Conservation (phyloP, 2,113 vertebrate species). For the Paradisaea rubra region DNA sequence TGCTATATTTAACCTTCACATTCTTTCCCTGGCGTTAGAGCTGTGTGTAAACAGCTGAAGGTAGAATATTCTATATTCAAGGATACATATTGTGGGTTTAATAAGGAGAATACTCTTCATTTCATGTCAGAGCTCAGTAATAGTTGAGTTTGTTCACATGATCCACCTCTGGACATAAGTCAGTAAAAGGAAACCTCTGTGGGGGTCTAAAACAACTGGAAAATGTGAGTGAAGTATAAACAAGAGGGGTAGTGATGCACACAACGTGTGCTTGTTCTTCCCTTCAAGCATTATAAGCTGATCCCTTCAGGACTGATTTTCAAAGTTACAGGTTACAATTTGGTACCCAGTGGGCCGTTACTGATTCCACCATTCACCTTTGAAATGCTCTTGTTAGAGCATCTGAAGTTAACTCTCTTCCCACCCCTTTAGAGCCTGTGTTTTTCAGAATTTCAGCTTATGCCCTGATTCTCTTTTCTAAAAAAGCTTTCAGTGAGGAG, state of each 20-base stretch:
- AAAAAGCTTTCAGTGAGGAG: background rate
- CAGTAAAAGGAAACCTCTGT: background rate
- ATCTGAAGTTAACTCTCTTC: background rate
- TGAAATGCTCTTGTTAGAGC: background rate
- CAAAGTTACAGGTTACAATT: background rate
- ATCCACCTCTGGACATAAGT: background rate
- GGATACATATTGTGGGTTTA: background rate
- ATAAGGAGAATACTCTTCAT: background rate
- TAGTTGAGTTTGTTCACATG: background rate
- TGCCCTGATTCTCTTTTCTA: background rate
- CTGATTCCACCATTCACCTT: background rate
- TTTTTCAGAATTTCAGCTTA: background rate
- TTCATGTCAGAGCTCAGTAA: background rate
- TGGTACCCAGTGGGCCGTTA: background rate
- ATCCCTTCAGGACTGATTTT: background rate
- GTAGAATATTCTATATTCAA: background rate
- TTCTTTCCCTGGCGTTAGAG: background rate
- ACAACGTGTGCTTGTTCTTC: background rate
- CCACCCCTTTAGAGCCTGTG: fast-evolving
- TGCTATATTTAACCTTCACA: background rate
- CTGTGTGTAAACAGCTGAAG: background rate
- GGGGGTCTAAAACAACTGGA: background rate
- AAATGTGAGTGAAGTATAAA: background rate
- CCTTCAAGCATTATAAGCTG: background rate
- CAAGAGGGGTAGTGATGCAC: background rate